These are phyloP conservation scores for Tenualosa thibaudeaui DNA, from an alignment of 2,797 vertebrate species.

Conservation along the genomic window DNA sequence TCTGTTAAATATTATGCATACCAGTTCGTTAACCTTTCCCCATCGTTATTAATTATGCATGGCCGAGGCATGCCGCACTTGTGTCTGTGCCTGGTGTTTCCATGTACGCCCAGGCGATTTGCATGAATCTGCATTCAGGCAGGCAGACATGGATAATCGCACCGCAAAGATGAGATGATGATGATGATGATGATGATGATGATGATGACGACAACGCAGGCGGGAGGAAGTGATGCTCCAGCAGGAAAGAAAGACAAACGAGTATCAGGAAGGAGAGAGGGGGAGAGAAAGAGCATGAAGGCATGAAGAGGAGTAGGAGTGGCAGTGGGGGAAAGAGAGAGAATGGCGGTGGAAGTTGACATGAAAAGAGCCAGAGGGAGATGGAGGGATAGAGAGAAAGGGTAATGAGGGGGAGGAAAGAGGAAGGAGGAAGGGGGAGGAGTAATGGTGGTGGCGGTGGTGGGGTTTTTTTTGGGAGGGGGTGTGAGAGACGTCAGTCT, in stretches of 20 bases:
- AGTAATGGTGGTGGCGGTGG: background rate
- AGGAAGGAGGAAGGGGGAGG: conserved; percentile 6
- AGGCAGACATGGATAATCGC: background rate
- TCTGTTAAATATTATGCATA: conserved; percentile 62
- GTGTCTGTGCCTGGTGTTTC: conserved; percentile 33
- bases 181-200: no score
- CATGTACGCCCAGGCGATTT: background rate
- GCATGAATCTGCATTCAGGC: conserved; percentile 9
- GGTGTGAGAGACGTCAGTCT: conserved; percentile 60
- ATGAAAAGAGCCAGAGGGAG: conserved; percentile 41
- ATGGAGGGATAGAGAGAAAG: conserved; percentile 43
- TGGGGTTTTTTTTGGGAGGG: conserved; percentile 25
- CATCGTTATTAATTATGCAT: conserved; percentile 46
- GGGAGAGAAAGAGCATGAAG: background rate
- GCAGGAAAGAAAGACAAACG: background rate
- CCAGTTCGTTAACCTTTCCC: conserved; percentile 56
- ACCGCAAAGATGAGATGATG: background rate
- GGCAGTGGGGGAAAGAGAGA: conserved; percentile 26
- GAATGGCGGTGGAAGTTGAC: conserved; percentile 33
- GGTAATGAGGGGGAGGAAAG: conserved; percentile 24
- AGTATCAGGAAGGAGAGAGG: background rate
- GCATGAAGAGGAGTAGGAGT: conserved; percentile 26
- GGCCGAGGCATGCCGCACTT: conserved; percentile 35
- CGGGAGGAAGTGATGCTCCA: background rate
- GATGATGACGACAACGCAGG: no score